Conservation (phyloP, 2,797 vertebrate genomes). For the Chrysolophus pictus region DNA sequence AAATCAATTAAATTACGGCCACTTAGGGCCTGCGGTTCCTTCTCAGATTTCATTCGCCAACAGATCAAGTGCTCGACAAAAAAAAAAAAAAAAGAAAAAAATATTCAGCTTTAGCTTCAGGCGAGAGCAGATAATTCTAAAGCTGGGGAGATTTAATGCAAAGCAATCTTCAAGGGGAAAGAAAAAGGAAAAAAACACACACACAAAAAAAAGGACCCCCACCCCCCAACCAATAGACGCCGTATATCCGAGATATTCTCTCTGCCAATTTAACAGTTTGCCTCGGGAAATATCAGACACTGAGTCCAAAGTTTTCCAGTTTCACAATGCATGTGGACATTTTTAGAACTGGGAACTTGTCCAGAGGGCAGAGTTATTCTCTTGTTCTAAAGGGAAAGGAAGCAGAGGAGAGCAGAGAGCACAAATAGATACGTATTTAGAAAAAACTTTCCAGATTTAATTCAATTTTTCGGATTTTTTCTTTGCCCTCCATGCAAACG, state of each 20-base stretch:
- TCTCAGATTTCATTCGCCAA: slow-evolving; percentile 81
- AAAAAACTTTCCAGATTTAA: neutral
- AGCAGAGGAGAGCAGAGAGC: neutral
- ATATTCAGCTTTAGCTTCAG: slow-evolving; percentile 78
- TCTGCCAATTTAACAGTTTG: slow-evolving; percentile 25
- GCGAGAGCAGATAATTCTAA: slow-evolving; percentile 80
- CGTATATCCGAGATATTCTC: slow-evolving; percentile 33
- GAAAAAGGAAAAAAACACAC: neutral
- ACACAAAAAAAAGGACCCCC: no score
- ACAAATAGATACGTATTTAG: neutral
- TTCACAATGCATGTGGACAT: neutral
- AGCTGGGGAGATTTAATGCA: slow-evolving; percentile 80
- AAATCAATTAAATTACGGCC: slow-evolving; percentile 91
- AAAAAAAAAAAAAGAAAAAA: neutral
- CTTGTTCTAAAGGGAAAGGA: neutral
- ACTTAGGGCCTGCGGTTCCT: slow-evolving; percentile 86
- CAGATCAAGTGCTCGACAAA: slow-evolving; percentile 79
- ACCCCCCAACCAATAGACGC: neutral
- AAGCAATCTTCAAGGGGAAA: slow-evolving; percentile 76
- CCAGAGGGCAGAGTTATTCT: neutral
- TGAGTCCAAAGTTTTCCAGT: slow-evolving; percentile 47
- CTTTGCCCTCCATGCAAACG: neutral
- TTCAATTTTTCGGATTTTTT: neutral
- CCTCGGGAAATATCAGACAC: slow-evolving; percentile 74
- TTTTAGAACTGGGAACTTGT: slow-evolving; percentile 12